A percentile compares a stretch with the other conserved stretches of the same genome.
These are phyloP conservation scores for Eupithecia insigniata DNA, from an alignment of 2,888 invertebrate genomes.

Conservation along the genomic window DNA sequence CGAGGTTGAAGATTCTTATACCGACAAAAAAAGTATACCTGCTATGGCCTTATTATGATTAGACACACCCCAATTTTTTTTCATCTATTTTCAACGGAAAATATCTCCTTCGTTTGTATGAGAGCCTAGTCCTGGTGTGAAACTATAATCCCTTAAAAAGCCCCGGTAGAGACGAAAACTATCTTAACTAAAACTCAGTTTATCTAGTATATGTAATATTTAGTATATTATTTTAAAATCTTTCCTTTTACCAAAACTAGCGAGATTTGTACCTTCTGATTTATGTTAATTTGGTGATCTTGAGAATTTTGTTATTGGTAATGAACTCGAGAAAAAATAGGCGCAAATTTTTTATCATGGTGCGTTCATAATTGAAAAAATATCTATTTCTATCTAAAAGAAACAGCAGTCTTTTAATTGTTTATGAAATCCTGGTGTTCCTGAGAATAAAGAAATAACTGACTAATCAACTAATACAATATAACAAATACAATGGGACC, in stretches of 20 bases:
- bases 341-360: background rate
- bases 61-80: background rate
- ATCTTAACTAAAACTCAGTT: background rate
- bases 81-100: background rate
- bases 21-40: background rate
- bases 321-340: background rate
- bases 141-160: constrained; percentile 18
- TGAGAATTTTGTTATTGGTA: background rate
- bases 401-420: background rate
- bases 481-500: background rate
- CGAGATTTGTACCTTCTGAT: background rate
- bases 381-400: background rate
- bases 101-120: constrained; percentile 12
- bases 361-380: background rate
- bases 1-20: background rate
- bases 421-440: constrained; percentile 1
- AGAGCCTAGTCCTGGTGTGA: constrained; percentile 23
- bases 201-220: too few relatives aligned
- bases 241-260: background rate
- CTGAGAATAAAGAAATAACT: background rate
- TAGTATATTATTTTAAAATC: background rate
- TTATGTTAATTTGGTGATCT: constrained; percentile 1
- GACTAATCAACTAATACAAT: too few relatives aligned
- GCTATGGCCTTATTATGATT: background rate
- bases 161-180: background rate